Conservation (phyloP, 92 coral and sea anemone genomes). For the Umimayanthus chanpuru region DNA sequence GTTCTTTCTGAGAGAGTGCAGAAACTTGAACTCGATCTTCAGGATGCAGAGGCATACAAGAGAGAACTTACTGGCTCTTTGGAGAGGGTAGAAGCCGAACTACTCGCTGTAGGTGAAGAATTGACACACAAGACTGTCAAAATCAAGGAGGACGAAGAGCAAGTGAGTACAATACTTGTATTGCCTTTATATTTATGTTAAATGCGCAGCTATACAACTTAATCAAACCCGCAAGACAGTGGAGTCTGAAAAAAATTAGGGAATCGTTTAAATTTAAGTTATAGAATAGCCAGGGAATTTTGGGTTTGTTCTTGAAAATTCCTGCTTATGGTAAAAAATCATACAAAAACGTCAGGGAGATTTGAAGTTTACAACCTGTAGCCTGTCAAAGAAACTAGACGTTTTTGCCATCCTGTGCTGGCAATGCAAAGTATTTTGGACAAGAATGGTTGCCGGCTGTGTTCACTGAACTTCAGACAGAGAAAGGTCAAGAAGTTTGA, state of each 20-base stretch:
- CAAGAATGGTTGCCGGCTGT: too few relatives aligned
- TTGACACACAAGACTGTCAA: conserved; percentile 47
- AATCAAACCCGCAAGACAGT: too few relatives aligned
- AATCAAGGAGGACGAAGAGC: conserved; percentile 41
- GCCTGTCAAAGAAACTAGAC: too few relatives aligned
- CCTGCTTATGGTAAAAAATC: too few relatives aligned
- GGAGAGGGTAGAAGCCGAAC: conserved; percentile 8
- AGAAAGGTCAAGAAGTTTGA: neutral
- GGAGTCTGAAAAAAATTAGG: neutral
- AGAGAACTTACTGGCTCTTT: conserved; percentile 6
- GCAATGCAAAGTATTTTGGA: neutral
- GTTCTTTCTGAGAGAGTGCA: conserved; percentile 23
- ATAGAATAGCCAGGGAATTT: neutral
- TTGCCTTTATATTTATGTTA: neutral
- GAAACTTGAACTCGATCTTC: neutral
- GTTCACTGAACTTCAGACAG: neutral
- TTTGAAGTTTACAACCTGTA: too few relatives aligned
- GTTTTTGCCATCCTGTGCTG: neutral
- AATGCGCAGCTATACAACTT: neutral
- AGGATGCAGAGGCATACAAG: neutral
- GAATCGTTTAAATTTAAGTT: neutral
- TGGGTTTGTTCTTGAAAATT: neutral
- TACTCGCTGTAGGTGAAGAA: conserved; percentile 34
- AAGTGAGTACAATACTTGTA: conserved; percentile 1
- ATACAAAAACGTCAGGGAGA: too few relatives aligned